phyloP scores from a whole-genome alignment of 2,113 vertebrate genomes.

The Vimba vimba region DNA sequence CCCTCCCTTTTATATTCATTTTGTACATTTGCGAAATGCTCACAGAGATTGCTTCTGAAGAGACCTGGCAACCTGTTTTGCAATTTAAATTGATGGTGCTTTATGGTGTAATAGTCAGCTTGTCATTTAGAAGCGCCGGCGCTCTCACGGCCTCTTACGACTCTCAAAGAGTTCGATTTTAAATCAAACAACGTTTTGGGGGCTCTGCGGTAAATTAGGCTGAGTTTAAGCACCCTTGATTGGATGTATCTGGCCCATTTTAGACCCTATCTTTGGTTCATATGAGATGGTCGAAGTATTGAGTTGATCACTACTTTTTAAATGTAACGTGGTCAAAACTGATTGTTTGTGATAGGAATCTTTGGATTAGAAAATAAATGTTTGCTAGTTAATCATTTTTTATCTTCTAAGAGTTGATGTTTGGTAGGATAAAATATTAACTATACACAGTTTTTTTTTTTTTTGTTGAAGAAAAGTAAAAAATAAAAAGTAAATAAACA shows the following conservation, averaged over 20 bases:
- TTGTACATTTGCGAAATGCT: constrained; percentile 80
- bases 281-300: not conserved
- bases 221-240: constrained; percentile 35
- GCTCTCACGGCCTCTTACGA: constrained; percentile 8
- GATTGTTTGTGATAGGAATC: not conserved
- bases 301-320: not conserved
- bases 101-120: constrained; percentile 67
- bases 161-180: constrained; percentile 22
- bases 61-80: constrained; percentile 75
- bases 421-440: not conserved
- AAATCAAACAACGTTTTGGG: constrained; percentile 44
- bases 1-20: constrained; percentile 74
- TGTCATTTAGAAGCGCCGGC: constrained; percentile 63
- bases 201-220: constrained; percentile 43
- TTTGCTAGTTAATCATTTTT: not conserved
- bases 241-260: constrained; percentile 30
- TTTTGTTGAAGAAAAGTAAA: not conserved
- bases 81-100: constrained; percentile 77
- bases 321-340: not conserved
- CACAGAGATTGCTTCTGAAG: constrained; percentile 79
- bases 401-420: not conserved
- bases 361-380: not conserved
- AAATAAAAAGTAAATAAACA: not conserved
- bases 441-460: not conserved
- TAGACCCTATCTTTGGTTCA: not conserved